These are phyloP conservation scores for Oreamnos americanus DNA, from an alignment of 2,113 vertebrate genomes.

Conservation along the genomic window DNA sequence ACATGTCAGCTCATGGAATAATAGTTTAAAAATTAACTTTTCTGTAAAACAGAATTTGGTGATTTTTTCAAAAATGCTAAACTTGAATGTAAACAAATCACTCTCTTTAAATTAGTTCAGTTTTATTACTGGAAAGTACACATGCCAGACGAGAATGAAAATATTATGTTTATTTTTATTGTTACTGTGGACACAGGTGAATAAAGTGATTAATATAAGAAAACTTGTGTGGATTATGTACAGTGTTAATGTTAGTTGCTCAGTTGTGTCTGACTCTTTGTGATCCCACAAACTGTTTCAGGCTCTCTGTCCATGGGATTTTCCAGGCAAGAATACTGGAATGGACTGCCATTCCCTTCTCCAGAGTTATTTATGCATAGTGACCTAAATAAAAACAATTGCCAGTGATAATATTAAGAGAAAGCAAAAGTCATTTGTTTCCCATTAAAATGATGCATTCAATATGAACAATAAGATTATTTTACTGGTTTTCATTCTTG, in stretches of 20 bases:
- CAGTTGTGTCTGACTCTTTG: fast-evolving
- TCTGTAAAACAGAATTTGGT: background rate
- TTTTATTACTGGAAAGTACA: background rate
- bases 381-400: background rate
- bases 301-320: background rate
- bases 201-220: background rate
- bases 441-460: background rate
- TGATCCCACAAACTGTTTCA: fast-evolving
- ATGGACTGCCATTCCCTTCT: background rate
- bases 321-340: background rate
- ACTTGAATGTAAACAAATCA: background rate
- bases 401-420: background rate
- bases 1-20: background rate
- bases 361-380: background rate
- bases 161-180: background rate
- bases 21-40: background rate
- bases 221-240: background rate
- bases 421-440: background rate
- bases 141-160: background rate
- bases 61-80: background rate
- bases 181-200: background rate
- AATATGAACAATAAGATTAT: background rate
- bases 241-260: background rate
- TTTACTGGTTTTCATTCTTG: background rate
- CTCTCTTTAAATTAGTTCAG: background rate